Conservation (phyloP, 2,888 invertebrate species). For the Drosophila paramelanica region DNA sequence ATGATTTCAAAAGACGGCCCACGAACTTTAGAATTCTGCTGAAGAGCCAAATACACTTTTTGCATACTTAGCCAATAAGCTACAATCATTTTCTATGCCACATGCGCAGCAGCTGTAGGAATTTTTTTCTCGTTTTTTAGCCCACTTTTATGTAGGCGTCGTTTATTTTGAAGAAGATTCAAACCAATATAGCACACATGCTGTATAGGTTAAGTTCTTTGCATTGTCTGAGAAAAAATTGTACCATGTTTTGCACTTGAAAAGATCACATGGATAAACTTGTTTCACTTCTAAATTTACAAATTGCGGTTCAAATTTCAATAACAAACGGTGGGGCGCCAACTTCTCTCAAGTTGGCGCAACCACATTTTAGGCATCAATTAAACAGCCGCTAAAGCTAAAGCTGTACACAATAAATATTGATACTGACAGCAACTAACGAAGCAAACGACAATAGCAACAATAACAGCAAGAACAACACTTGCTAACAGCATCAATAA, state of each 20-base stretch:
- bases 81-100: constrained; percentile 36
- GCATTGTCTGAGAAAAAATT: constrained; percentile 10
- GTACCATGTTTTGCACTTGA: constrained; percentile 22
- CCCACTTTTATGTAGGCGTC: constrained; percentile 38
- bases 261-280: constrained; percentile 51
- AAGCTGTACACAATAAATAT: constrained; percentile 56
- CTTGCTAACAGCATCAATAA: constrained; percentile 54
- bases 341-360: constrained; percentile 46
- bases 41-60: constrained; percentile 24
- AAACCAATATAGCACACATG: constrained; percentile 1
- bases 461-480: constrained; percentile 27
- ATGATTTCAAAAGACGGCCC: constrained; percentile 56
- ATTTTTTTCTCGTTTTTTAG: not conserved
- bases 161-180: constrained; percentile 24
- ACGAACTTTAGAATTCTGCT: constrained; percentile 21
- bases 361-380: constrained; percentile 77
- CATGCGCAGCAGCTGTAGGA: constrained; percentile 54
- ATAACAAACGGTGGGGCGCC: constrained; percentile 45
- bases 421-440: constrained; percentile 42
- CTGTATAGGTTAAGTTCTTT: constrained; percentile 37
- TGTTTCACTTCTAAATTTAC: constrained; percentile 61
- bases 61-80: constrained; percentile 28
- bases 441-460: constrained; percentile 18
- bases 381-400: constrained; percentile 62
- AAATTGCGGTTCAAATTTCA: constrained; percentile 63